A percentile compares a stretch with the other conserved stretches of the same genome.
These are phyloP conservation scores for Erethizon dorsatum DNA, from an alignment of 2,797 vertebrate species.

Conservation along the genomic window DNA sequence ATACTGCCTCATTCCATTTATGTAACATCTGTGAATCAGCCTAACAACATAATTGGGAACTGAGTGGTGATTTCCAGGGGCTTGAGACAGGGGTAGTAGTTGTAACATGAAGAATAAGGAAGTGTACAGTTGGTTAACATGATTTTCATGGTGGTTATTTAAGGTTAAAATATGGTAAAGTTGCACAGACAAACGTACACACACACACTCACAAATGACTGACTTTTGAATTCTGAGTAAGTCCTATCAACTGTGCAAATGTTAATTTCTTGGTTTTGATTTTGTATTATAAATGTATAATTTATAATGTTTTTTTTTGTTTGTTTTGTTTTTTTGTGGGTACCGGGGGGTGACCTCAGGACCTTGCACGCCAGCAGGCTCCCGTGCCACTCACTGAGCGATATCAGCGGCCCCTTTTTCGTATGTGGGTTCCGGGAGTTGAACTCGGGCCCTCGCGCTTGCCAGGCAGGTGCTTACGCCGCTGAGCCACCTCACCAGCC, in stretches of 20 bases:
- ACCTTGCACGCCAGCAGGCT: too few species aligned
- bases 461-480: too few species aligned
- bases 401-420: too few species aligned
- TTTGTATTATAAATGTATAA: slow-evolving; percentile 9
- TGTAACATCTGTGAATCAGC: neutral
- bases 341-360: too few species aligned
- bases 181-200: neutral
- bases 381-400: too few species aligned
- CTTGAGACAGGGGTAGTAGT: accelerated
- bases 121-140: neutral
- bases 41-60: neutral
- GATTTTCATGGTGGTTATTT: neutral
- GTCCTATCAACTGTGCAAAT: neutral
- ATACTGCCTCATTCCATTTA: neutral
- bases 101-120: neutral
- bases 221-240: neutral
- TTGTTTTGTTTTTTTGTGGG: too few species aligned
- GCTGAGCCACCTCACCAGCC: too few species aligned
- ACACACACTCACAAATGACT: neutral
- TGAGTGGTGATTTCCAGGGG: neutral
- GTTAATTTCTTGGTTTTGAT: slow-evolving; percentile 22
- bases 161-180: neutral
- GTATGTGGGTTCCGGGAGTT: too few species aligned
- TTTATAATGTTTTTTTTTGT: too few species aligned
- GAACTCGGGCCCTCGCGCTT: too few species aligned